Evolutionary conservation across 2,797 vertebrate species (phyloP).

Genomic region (Clamator glandarius): DNA sequence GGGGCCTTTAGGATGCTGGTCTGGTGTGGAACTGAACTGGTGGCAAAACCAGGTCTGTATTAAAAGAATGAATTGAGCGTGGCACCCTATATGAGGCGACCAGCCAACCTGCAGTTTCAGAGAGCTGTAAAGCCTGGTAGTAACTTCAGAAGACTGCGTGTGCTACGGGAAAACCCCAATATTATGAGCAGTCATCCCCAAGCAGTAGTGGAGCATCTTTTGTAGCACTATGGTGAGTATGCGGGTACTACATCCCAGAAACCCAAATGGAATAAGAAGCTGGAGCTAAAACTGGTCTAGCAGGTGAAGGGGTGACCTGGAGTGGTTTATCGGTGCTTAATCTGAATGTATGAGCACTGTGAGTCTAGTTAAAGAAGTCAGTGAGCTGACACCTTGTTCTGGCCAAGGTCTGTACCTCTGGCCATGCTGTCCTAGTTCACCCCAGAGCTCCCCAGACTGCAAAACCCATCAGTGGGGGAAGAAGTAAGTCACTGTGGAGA

Average conservation of each 20-base stretch:
- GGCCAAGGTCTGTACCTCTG: background rate
- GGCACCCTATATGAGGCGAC: background rate
- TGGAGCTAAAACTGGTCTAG: background rate
- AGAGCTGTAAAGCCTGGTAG: background rate
- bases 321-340: background rate
- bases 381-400: background rate
- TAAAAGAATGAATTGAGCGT: background rate
- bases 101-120: background rate
- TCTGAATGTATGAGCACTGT: rapidly evolving
- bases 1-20: background rate
- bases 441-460: background rate
- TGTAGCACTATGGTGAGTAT: rapidly evolving
- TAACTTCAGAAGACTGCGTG: rapidly evolving
- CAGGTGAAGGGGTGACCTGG: rapidly evolving
- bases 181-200: too few species aligned
- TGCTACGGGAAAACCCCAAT: too few species aligned
- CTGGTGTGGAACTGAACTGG: background rate
- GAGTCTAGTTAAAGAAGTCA: rapidly evolving
- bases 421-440: background rate
- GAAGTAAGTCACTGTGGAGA: background rate
- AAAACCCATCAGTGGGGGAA: background rate
- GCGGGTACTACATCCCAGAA: background rate
- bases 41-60: background rate
- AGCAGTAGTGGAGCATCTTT: rapidly evolving
- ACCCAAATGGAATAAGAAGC: background rate